These are phyloP conservation scores for Stegodyphus dumicola DNA, from an alignment of 1,140 invertebrate genomes.

Conservation along the genomic window DNA sequence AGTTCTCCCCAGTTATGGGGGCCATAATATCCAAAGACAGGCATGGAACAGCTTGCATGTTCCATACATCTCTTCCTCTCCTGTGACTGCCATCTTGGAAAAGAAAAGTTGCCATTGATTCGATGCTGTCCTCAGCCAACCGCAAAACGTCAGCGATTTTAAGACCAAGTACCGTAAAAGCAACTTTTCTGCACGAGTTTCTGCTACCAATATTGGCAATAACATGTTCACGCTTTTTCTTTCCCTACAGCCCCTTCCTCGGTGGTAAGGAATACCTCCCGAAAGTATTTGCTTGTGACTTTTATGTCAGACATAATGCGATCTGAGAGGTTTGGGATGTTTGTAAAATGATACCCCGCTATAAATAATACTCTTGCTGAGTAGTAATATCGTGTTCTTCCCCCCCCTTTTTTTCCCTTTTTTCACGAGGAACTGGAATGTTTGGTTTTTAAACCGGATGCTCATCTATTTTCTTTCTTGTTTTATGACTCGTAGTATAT, in stretches of 20 bases:
- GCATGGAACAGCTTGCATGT: slow-evolving; percentile 42
- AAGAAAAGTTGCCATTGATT: slow-evolving; percentile 44
- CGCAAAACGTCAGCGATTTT: slow-evolving; percentile 34
- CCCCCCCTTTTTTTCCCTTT: background rate
- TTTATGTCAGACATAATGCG: background rate
- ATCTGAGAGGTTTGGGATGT: background rate
- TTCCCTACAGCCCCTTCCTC: no score
- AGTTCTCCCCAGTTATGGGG: background rate
- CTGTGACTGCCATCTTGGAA: slow-evolving; percentile 1
- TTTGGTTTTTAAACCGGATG: background rate
- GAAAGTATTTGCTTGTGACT: background rate
- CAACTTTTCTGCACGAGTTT: background rate
- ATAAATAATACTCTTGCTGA: no score
- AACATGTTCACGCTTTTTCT: background rate
- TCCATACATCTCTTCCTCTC: slow-evolving; percentile 56
- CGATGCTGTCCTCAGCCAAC: slow-evolving; percentile 13
- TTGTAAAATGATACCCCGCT: no score
- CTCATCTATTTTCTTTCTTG: background rate
- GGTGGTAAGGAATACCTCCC: no score
- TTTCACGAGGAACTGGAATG: background rate
- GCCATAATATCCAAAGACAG: slow-evolving; percentile 38
- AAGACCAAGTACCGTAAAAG: slow-evolving; percentile 47
- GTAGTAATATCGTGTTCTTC: background rate
- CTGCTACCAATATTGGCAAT: background rate
- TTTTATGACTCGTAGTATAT: no score